Evolutionary conservation across 2,797 vertebrate species (phyloP), one percentile per base, ranked within the genome.

Genomic region (Brotula barbata): DNA sequence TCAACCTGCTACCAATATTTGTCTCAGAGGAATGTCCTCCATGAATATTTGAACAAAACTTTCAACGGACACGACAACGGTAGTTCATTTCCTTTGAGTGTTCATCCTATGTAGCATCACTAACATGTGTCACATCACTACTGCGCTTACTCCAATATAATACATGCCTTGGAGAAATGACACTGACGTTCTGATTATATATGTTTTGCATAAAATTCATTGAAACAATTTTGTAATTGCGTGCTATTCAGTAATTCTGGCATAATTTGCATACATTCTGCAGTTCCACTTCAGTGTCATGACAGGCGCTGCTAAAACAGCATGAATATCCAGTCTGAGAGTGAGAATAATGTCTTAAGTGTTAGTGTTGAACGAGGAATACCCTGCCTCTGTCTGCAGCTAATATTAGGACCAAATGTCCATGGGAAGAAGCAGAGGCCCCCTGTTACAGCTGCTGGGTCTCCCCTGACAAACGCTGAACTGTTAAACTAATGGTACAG

Each of bases 381-480:
- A 79, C 78, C 65, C 56, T 20, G 59, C 53, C 66, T 68, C 49
- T 61, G 64, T 78, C 60, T 67, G 56, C 21, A 52, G 22, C 55
- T 73, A 52, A 73, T 81, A 70, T 77, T 64, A 79, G 78, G 80
- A 70, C 59, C 54, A 55, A 64, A 70, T 33, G 71, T 72, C 66
- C 48, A 42, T 70, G 55, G 70, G 66, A 72, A 54, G 70, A 66
- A 41, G 53, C 63, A 46, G 43, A 80, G 66, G 65, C 73, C 25
- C 64, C 54, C 54, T 43, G 57, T 60, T 67, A 47, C 66, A 65
- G 77, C 77, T 28, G 25, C 71, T 20, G 2, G 78, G 73, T 44
- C 73, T 84, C 63, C 62, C 40, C 45, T 39, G 70, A 65, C 75
- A 81, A 67, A 55, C 5, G n/a, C 73, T 68, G 77, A 78, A 77